phyloP scores from a whole-genome alignment of 1,140 invertebrate species.

The Aphis gossypii region DNA sequence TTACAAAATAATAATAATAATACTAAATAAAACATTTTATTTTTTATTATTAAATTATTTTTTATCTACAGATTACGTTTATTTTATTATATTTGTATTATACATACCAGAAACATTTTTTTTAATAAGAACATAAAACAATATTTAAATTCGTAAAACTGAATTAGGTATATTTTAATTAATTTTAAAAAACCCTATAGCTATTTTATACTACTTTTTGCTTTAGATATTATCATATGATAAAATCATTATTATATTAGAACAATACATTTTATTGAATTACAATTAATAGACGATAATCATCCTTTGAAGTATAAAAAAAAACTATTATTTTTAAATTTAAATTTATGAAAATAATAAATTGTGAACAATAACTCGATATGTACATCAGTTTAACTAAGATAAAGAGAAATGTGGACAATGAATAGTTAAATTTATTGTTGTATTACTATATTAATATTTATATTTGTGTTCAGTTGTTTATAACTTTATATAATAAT shows the following conservation, averaged over 20 bases:
- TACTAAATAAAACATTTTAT: not conserved
- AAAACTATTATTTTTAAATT: not conserved
- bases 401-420: too few relatives aligned
- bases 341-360: too few relatives aligned
- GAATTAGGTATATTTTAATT: not conserved
- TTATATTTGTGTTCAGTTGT: too few relatives aligned
- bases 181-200: not conserved
- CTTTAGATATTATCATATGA: not conserved
- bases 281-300: not conserved
- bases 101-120: not conserved
- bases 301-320: not conserved
- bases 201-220: not conserved
- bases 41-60: not conserved
- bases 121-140: not conserved
- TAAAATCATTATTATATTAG: not conserved
- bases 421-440: too few relatives aligned
- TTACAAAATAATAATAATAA: not conserved
- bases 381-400: too few relatives aligned
- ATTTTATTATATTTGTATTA: too few relatives aligned
- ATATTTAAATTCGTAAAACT: not conserved
- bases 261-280: not conserved
- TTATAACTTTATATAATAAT: too few relatives aligned
- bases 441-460: too few relatives aligned
- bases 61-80: not conserved
- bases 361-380: too few relatives aligned